These are phyloP conservation scores for Lithophane leautieri DNA, from an alignment of 2,888 invertebrate genomes.

Conservation along the genomic window DNA sequence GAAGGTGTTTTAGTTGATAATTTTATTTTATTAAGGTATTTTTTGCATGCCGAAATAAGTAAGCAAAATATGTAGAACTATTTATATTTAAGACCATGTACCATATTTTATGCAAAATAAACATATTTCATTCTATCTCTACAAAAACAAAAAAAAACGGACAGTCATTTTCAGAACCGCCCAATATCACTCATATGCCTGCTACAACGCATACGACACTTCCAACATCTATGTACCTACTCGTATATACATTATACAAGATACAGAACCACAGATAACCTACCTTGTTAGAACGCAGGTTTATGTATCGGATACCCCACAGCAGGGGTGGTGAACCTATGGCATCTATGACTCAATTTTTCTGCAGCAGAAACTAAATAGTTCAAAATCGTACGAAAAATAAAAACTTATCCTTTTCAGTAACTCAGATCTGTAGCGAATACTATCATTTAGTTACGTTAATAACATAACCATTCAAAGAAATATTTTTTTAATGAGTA, in stretches of 20 bases:
- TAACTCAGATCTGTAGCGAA: neutral
- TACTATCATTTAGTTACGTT: neutral
- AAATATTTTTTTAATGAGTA: too few relatives aligned
- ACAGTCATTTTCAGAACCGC: neutral
- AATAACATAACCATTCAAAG: neutral
- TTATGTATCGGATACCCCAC: constrained; percentile 43
- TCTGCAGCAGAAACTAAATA: too few relatives aligned
- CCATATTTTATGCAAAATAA: neutral
- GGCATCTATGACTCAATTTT: neutral
- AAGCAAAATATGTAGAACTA: neutral
- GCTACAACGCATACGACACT: constrained; percentile 33
- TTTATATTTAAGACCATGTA: neutral
- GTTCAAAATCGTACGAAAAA: too few relatives aligned
- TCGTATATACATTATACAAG: neutral
- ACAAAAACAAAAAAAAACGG: neutral
- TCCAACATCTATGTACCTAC: constrained; percentile 15
- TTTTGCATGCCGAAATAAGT: neutral
- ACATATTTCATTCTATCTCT: neutral
- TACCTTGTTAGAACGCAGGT: constrained; percentile 33
- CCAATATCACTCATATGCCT: neutral
- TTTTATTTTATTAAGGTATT: neutral
- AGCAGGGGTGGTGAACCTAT: constrained; percentile 1
- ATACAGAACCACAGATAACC: constrained; percentile 36
- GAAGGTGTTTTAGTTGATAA: neutral
- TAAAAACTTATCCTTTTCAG: neutral